A percentile compares a stretch with the other conserved stretches of the same genome.
Evolutionary conservation across 2,113 vertebrate species (phyloP).

Genomic region (Alethe castanea): DNA sequence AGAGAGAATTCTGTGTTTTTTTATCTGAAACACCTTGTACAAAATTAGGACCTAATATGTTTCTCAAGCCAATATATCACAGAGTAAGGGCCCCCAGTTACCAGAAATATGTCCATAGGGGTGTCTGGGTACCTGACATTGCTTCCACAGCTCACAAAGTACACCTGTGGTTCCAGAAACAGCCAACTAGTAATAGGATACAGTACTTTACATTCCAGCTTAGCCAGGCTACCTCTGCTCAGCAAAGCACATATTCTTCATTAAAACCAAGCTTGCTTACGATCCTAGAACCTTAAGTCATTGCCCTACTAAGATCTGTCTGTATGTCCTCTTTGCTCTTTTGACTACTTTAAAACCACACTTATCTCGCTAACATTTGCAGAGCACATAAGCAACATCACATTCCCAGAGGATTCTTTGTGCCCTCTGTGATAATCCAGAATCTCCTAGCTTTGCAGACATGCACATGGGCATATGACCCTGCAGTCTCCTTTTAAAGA

Average conservation of each 20-base stretch:
- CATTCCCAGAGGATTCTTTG: not conserved
- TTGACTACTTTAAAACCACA: not conserved
- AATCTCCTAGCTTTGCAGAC: not conserved
- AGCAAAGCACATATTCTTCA: not conserved
- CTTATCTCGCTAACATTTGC: not conserved
- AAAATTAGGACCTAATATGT: not conserved
- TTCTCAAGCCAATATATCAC: not conserved
- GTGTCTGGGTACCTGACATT: not conserved
- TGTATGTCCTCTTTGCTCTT: not conserved
- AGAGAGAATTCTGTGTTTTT: not conserved
- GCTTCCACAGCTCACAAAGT: not conserved
- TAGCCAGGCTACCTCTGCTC: not conserved
- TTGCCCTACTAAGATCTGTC: not conserved
- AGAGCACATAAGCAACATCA: not conserved
- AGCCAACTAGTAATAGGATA: not conserved
- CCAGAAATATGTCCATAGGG: not conserved
- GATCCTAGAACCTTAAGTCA: not conserved
- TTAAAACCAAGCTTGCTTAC: not conserved
- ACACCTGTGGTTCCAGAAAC: not conserved
- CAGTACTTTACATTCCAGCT: not conserved
- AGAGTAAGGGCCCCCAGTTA: not conserved
- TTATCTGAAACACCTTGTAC: not conserved
- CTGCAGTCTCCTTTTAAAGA: not conserved
- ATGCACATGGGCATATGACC: rapidly evolving
- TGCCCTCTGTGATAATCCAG: not conserved